Base-by-base conservation (phyloP, 2,113 vertebrate genomes). In the Loxodonta africana region DNA sequence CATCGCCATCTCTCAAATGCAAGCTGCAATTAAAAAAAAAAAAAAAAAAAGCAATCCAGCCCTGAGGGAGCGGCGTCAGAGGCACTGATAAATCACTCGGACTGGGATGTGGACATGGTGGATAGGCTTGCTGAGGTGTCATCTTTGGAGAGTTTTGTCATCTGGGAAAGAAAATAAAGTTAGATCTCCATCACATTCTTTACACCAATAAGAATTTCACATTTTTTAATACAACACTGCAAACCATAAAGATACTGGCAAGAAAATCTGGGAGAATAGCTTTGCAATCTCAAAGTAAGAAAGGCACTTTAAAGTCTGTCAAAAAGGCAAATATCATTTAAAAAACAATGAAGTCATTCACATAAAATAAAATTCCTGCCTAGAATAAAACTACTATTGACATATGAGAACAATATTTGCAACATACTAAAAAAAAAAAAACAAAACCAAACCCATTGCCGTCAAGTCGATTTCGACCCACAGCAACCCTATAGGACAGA, bases 221-320 rank as follows among this genome's bases (percentile, higher is more conserved):
- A 10, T 12, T 77, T 94, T 88, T n/a, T 71, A 82, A 87, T 41
- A 65, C 33, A 81, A 11, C 41, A 60, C 51, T 81, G 60, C 46
- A 88, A 93, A 82, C 5, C 37, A 74, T 73, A 89, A 92, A 74
- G 20, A 73, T 37, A 83, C 17, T 69, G 91, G 92, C 89, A 97
- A 92, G n/a, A 93, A 74, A 94, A 57, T 23, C 53, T 28, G 48
- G 65, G n/a, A 88, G 48, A 78, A 33, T 71, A 82, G 8, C 37
- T 83, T 94, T 87, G 33, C 83, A 71, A 53, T 78, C 46, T 77
- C 48, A 51, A 69, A 88, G 60, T 71, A 63, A 15, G 48, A 69
- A 83, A 91, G 69, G 0, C 10, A 91, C 83, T 87, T 83, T 51
- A 44, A 91, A 91, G 20, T 5, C 28, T 83, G 14, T 62, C 51